Evolutionary conservation across 2,113 vertebrate genomes (phyloP).

Genomic region (Sceloporus undulatus): DNA sequence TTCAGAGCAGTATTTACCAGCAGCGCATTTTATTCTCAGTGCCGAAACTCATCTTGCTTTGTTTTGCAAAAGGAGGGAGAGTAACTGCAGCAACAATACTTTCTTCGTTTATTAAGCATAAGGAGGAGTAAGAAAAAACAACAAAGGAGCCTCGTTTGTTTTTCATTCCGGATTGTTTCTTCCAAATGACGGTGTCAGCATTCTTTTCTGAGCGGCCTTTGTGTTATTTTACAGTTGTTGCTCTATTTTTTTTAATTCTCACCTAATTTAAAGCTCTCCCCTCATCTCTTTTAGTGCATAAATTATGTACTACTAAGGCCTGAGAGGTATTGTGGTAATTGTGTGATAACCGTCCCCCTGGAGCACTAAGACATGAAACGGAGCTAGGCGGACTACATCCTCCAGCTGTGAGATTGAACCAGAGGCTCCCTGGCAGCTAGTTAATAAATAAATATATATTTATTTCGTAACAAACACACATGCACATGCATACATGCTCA

Average conservation of each 20-base stretch:
- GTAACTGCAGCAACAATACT: slow-evolving; percentile 24
- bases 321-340: background rate
- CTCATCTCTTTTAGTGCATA: slow-evolving; percentile 21
- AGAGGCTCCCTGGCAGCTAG: background rate
- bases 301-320: slow-evolving; percentile 29
- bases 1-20: slow-evolving; percentile 15
- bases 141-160: background rate
- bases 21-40: background rate
- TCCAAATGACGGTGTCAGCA: slow-evolving; percentile 21
- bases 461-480: background rate
- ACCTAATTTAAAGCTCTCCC: slow-evolving; percentile 52
- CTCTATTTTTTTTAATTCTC: slow-evolving; percentile 15
- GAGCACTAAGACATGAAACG: fast-evolving
- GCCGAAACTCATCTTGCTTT: background rate
- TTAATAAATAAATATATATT: background rate
- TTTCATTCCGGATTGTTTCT: slow-evolving; percentile 47
- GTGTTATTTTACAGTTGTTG: background rate
- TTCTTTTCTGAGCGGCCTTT: background rate
- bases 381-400: fast-evolving
- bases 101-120: slow-evolving; percentile 37
- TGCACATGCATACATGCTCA: background rate
- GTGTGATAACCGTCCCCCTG: background rate
- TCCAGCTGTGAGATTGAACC: fast-evolving
- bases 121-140: background rate
- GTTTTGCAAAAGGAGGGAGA: slow-evolving; percentile 27